Conservation (phyloP, 2,113 vertebrate species). For the Cyprinodon brontotheroides region DNA sequence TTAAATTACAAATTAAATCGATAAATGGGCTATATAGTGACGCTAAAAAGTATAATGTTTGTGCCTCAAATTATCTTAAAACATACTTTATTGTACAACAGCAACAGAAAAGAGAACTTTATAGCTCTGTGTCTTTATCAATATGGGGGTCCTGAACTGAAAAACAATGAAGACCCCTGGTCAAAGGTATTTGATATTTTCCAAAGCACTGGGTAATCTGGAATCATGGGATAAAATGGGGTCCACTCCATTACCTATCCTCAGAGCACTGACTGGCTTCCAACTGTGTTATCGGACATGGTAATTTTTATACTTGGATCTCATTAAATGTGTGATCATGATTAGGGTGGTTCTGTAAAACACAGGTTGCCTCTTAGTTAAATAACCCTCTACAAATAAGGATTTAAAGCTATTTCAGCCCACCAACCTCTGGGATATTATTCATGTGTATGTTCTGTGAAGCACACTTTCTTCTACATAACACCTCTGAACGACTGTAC, state of each 20-base stretch:
- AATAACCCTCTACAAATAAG: background rate
- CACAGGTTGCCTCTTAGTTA: background rate
- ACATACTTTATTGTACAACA: too few species aligned
- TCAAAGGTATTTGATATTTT: too few species aligned
- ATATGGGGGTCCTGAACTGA: too few species aligned
- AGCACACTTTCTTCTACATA: conserved; percentile 12
- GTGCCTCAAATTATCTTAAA: too few species aligned
- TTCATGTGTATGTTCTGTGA: conserved; percentile 17
- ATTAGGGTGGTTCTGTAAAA: conserved; percentile 4
- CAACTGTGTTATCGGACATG: background rate
- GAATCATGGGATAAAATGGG: background rate
- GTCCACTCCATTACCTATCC: background rate
- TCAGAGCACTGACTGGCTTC: background rate
- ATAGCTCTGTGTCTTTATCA: too few species aligned
- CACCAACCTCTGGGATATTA: conserved; percentile 15
- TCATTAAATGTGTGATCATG: conserved; percentile 7
- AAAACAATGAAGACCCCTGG: too few species aligned
- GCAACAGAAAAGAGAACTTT: too few species aligned
- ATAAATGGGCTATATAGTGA: too few species aligned
- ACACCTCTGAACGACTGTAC: conserved; percentile 40
- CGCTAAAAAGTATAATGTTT: too few species aligned
- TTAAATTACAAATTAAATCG: too few species aligned
- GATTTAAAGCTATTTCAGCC: background rate
- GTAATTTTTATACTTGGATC: background rate
- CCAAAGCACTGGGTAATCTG: too few species aligned